phyloP scores from a whole-genome alignment of 2,888 invertebrate genomes.

The Sarcophaga caerulescens region DNA sequence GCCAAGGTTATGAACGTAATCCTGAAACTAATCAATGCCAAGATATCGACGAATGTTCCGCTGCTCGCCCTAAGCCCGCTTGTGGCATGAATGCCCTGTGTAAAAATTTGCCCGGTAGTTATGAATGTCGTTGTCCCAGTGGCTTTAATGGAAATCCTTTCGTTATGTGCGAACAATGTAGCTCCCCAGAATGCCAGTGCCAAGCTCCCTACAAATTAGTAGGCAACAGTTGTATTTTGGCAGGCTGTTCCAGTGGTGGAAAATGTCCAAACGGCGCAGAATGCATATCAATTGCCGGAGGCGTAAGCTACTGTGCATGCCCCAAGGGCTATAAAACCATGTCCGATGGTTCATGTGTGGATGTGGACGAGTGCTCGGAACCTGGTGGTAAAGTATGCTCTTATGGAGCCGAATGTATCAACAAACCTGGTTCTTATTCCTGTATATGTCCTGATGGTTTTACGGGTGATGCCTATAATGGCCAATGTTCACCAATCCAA shows the following conservation, averaged over 20 bases:
- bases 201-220: constrained; percentile 93
- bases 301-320: constrained; percentile 96
- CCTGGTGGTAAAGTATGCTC: constrained; percentile 88
- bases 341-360: constrained; percentile 89
- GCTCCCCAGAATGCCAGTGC: constrained; percentile 91
- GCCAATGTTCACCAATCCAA: constrained; percentile 91
- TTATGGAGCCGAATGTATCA: constrained; percentile 92
- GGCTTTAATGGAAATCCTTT: constrained; percentile 96
- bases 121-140: constrained; percentile 94
- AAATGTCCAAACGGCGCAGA: constrained; percentile 93
- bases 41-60: constrained; percentile 93
- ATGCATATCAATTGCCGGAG: constrained; percentile 93
- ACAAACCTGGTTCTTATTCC: constrained; percentile 88
- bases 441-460: constrained; percentile 92
- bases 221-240: constrained; percentile 91
- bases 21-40: constrained; percentile 88
- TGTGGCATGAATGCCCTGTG: constrained; percentile 95
- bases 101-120: constrained; percentile 95
- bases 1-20: constrained; percentile 92
- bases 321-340: constrained; percentile 91
- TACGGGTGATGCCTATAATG: constrained; percentile 90
- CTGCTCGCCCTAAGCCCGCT: constrained; percentile 87
- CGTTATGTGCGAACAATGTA: constrained; percentile 91
- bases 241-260: constrained; percentile 90
- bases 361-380: constrained; percentile 92